Evolutionary conservation across 2,888 invertebrate genomes (phyloP).

Genomic region (Sclerodermus sp.): DNA sequence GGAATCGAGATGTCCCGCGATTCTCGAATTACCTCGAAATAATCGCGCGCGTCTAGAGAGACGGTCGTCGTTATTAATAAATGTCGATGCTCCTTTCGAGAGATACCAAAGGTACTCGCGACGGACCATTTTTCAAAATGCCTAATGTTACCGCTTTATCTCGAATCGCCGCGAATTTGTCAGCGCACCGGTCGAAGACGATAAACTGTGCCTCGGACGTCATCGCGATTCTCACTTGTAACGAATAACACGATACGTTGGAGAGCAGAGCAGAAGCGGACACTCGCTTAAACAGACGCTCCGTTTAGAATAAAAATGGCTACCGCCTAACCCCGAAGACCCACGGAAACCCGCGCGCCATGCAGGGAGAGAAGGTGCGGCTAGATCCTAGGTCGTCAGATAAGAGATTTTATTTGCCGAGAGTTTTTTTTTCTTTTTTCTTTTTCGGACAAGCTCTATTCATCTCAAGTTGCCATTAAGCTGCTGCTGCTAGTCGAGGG

Average conservation of each 20-base stretch:
- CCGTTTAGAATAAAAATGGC: too few relatives aligned
- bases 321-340: not conserved
- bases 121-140: not conserved
- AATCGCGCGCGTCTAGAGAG: constrained; percentile 8
- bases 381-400: too few relatives aligned
- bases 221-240: too few relatives aligned
- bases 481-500: too few relatives aligned
- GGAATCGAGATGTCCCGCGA: constrained; percentile 13
- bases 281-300: too few relatives aligned
- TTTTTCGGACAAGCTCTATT: not conserved
- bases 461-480: too few relatives aligned
- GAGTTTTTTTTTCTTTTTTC: not conserved
- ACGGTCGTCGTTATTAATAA: constrained; percentile 13
- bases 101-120: not conserved
- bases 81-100: constrained; percentile 1
- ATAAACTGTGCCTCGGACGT: not conserved
- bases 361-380: too few relatives aligned
- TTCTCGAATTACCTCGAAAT: constrained; percentile 12
- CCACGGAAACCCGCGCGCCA: too few relatives aligned
- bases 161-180: not conserved
- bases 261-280: too few relatives aligned
- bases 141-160: not conserved
- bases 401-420: not conserved
- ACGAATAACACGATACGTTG: too few relatives aligned
- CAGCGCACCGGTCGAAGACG: not conserved